Base-by-base conservation (phyloP, 1,140 invertebrate species). In the Pseudomyrmex cubaensis region DNA sequence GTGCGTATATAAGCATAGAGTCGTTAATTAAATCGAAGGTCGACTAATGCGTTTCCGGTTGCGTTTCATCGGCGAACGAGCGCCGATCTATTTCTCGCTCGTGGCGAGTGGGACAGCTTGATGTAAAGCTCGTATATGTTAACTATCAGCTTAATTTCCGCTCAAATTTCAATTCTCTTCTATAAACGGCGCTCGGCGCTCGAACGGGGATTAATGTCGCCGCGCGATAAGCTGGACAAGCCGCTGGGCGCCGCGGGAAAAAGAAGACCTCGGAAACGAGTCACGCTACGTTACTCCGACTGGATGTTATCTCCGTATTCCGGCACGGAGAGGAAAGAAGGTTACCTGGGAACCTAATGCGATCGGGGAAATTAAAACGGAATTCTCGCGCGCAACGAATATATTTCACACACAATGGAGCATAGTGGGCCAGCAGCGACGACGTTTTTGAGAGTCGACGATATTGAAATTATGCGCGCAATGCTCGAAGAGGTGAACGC, bases 381-480 rank as follows among this genome's bases (percentile, higher is more conserved):
- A 62, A 52, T 87, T 76, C 85, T 70, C 74, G 66, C 61, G 22
- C 62, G 56, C 62, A 8, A 8, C 10, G 57, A 80, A 75, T 82
- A 35, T 48, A 73, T 83, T 52, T 35, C 64, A 54, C 35, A n/a
- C 50, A 13, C 50, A 13, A 10, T 10, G 13, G 50, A 52, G 12
- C 12, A 35, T 35, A n/a, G 56, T 61, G 64, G 22, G 5, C 54
- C 22, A 44, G 13, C 48, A 50, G 7, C 54, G 44, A 48, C 66
- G 63, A n/a, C 76, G 44, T 78, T 80, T 80, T 80, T 59, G n/a
- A 80, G 59, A 12, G 64, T 54, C 44, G 50, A 25, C 70, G 85
- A 87, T 88, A 88, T 87, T 87, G 86, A 88, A 88, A 88, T 88
- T 87, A 87, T 88, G 86, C 85, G 74, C 86, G 82, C 86, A 76